phyloP scores from a whole-genome alignment of 2,888 invertebrate genomes.

The Habrosyne pyritoides region DNA sequence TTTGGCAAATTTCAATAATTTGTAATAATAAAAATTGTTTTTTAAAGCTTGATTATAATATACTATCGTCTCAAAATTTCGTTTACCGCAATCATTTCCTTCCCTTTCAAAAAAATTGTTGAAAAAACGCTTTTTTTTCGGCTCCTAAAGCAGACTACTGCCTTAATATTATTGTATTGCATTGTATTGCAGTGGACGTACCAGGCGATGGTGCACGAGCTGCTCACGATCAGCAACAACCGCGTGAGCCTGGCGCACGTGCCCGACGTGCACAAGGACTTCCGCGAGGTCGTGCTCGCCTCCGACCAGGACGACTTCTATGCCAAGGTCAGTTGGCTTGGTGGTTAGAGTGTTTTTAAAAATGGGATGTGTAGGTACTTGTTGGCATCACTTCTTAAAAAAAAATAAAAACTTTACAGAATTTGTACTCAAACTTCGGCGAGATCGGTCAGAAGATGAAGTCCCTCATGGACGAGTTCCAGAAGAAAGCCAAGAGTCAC shows the following conservation, averaged over 20 bases:
- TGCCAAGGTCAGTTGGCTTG: conserved; percentile 88
- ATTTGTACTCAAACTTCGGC: conserved; percentile 98
- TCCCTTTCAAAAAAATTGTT: no score
- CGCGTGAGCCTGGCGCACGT: conserved; percentile 94
- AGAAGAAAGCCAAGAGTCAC: conserved; percentile 96
- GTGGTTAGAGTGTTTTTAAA: no score
- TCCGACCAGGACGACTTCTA: conserved; percentile 99
- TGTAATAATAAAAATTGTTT: no score
- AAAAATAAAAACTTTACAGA: conserved; percentile 76
- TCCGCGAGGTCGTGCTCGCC: conserved; percentile 96
- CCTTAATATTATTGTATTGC: no score
- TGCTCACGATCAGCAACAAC: conserved; percentile 96
- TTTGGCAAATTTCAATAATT: no score
- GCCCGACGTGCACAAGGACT: conserved; percentile 93
- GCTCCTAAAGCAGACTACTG: no score
- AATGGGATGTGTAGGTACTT: no score
- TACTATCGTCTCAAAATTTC: no score
- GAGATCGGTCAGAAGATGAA: conserved; percentile 99
- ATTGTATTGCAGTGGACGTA: conserved; percentile 95
- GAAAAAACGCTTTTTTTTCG: no score
- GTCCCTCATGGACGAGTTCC: conserved; percentile 98
- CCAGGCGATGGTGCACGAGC: conserved; percentile 99
- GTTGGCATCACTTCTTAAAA: neutral
- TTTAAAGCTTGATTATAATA: no score
- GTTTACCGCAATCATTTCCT: no score